A percentile compares a stretch with the other conserved stretches of the same genome.
Conservation (phyloP, 2,888 invertebrate genomes). For the Cynaeus angustus region DNA sequence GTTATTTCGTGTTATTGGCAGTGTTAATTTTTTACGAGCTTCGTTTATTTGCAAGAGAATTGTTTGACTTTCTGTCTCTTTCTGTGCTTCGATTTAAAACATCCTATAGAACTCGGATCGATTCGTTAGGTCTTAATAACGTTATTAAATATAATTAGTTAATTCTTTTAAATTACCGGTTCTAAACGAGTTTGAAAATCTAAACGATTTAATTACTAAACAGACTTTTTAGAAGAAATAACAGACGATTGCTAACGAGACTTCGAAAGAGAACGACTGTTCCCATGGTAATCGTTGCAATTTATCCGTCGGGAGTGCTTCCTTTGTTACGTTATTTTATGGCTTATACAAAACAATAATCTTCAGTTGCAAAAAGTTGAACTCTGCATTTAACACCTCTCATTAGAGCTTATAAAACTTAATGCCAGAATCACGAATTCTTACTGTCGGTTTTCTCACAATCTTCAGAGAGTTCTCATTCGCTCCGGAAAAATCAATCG, state of each 20-base stretch:
- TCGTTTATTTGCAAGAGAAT: constrained; percentile 40
- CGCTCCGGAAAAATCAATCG: not conserved
- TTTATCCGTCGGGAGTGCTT: constrained; percentile 42
- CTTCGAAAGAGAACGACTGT: constrained; percentile 19
- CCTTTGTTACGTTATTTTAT: constrained; percentile 40
- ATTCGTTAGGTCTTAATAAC: constrained; percentile 37
- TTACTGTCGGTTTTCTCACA: constrained; percentile 5
- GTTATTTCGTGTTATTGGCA: constrained; percentile 56
- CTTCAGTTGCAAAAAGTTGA: constrained; percentile 30
- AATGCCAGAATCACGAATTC: constrained; percentile 24
- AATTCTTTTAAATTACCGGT: constrained; percentile 6
- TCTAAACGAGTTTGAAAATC: constrained; percentile 7
- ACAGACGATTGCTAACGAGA: constrained; percentile 8
- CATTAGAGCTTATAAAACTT: constrained; percentile 38
- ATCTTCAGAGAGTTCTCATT: constrained; percentile 6
- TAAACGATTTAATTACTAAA: constrained; percentile 10
- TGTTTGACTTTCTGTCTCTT: constrained; percentile 31
- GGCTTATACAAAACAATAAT: constrained; percentile 35
- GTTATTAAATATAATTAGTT: constrained; percentile 35
- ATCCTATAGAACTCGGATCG: constrained; percentile 13
- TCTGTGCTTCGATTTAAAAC: constrained; percentile 37
- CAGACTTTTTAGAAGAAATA: not conserved
- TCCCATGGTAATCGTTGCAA: constrained; percentile 39
- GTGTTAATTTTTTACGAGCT: constrained; percentile 53
- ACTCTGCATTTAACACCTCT: constrained; percentile 34